Percentiles rank a stretch among this genome's conserved stretches.
Conservation (phyloP, 2,888 invertebrate species). For the Amaurobius ferox region DNA sequence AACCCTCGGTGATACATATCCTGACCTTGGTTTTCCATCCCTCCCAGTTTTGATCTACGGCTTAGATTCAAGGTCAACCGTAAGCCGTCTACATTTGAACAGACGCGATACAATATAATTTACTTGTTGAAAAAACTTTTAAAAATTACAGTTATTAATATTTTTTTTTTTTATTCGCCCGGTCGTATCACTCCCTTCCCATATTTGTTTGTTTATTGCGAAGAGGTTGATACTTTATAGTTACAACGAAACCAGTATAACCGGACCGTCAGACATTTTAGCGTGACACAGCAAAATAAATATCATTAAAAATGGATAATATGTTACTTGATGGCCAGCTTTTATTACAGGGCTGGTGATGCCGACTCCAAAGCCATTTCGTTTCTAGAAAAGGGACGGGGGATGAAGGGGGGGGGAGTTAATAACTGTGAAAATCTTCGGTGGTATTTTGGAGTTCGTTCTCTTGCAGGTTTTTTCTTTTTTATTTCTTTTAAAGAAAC, state of each 20-base stretch:
- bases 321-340: conserved; percentile 66
- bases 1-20: conserved; percentile 64
- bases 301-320: conserved; percentile 72
- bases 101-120: conserved; percentile 22
- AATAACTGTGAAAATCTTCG: conserved; percentile 62
- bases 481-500: conserved; percentile 45
- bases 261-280: conserved; percentile 61
- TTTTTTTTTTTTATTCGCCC: conserved; percentile 57
- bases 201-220: conserved; percentile 68
- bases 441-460: conserved; percentile 6
- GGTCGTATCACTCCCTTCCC: conserved; percentile 49
- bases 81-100: conserved; percentile 19
- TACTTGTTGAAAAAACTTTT: conserved; percentile 33
- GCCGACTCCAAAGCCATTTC: conserved; percentile 27
- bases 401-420: conserved; percentile 27
- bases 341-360: conserved; percentile 62
- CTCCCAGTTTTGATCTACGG: conserved; percentile 33
- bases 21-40: conserved; percentile 53
- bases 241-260: conserved; percentile 62
- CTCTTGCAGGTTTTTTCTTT: conserved; percentile 7
- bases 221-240: conserved; percentile 68
- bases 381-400: not conserved
- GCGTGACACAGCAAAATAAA: conserved; percentile 70
- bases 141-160: conserved; percentile 72
- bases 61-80: conserved; percentile 53